A percentile compares a stretch with the other conserved stretches of the same genome.
phyloP scores from a whole-genome alignment of 2,888 invertebrate species.

The Toxonevra muliebris region DNA sequence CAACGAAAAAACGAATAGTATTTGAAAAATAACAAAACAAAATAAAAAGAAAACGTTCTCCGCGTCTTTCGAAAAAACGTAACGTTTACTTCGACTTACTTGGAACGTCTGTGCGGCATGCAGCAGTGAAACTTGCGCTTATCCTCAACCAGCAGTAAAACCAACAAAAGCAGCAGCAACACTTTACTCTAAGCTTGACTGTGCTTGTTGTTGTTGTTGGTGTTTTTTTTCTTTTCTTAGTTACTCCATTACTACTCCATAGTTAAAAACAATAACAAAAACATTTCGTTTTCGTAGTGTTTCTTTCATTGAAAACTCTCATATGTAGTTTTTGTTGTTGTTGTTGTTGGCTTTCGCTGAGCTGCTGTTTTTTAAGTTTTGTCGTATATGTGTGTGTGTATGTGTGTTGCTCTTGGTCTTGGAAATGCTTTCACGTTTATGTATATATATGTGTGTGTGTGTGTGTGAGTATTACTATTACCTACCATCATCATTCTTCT shows the following conservation, averaged over 20 bases:
- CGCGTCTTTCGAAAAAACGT: slow-evolving; percentile 43
- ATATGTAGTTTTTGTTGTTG: slow-evolving; percentile 17
- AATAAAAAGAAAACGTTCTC: slow-evolving; percentile 17
- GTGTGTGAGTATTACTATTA: background rate
- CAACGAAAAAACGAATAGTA: background rate
- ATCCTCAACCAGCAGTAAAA: slow-evolving; percentile 50
- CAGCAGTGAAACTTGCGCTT: slow-evolving; percentile 59
- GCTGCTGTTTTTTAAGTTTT: slow-evolving; percentile 7
- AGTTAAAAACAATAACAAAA: slow-evolving; percentile 29
- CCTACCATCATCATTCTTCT: slow-evolving; percentile 21
- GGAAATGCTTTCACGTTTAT: slow-evolving; percentile 32
- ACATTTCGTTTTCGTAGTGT: background rate
- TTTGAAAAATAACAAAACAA: background rate
- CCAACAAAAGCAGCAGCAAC: slow-evolving; percentile 21
- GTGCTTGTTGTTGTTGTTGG: slow-evolving; percentile 33
- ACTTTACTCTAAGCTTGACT: slow-evolving; percentile 33
- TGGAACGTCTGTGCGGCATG: slow-evolving; percentile 62
- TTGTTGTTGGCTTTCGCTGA: slow-evolving; percentile 25
- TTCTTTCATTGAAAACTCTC: slow-evolving; percentile 2
- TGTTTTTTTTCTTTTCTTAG: slow-evolving; percentile 32
- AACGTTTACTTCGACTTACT: slow-evolving; percentile 61
- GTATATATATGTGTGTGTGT: background rate
- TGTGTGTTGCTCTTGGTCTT: slow-evolving; percentile 25
- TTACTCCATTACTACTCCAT: too few species aligned
- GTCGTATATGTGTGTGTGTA: slow-evolving; percentile 11